Percentiles rank a stretch among this genome's conserved stretches.
phyloP scores from a whole-genome alignment of 2,113 vertebrate genomes.

The Natator depressus region DNA sequence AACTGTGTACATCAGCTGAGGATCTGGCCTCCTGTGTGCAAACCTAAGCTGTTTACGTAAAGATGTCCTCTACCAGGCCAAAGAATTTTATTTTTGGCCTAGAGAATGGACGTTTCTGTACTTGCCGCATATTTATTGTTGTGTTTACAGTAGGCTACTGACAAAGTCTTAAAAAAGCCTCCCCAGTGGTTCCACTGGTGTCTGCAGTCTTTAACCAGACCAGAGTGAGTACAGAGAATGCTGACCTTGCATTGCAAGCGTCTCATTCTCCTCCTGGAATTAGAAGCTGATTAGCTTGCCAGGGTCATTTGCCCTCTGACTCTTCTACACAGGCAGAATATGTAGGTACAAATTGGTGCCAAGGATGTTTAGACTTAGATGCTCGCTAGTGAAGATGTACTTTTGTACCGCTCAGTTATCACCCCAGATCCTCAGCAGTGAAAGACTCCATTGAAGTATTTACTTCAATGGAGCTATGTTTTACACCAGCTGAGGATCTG shows the following conservation, averaged over 20 bases:
- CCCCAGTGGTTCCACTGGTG: not conserved
- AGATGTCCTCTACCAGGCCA: not conserved
- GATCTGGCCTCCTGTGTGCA: not conserved
- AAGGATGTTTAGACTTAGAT: rapidly evolving
- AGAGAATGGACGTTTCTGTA: not conserved
- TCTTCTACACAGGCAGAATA: not conserved
- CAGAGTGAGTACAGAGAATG: not conserved
- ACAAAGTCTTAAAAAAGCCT: not conserved
- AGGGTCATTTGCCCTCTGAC: not conserved
- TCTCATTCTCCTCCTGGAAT: not conserved
- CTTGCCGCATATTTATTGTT: not conserved
- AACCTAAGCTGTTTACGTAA: conserved; percentile 8
- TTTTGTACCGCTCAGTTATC: not conserved
- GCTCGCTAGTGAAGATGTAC: not conserved
- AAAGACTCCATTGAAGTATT: not conserved
- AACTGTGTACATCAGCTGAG: conserved; percentile 4
- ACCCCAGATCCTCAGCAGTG: not conserved
- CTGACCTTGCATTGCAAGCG: not conserved
- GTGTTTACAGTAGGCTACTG: not conserved
- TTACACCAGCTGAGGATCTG: not conserved
- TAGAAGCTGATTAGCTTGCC: not conserved
- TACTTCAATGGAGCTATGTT: not conserved
- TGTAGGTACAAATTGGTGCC: not conserved
- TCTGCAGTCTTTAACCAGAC: not conserved
- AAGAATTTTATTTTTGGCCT: not conserved